Conservation (phyloP, 2,888 invertebrate genomes). For the Leptinotarsa rubiginosa region DNA sequence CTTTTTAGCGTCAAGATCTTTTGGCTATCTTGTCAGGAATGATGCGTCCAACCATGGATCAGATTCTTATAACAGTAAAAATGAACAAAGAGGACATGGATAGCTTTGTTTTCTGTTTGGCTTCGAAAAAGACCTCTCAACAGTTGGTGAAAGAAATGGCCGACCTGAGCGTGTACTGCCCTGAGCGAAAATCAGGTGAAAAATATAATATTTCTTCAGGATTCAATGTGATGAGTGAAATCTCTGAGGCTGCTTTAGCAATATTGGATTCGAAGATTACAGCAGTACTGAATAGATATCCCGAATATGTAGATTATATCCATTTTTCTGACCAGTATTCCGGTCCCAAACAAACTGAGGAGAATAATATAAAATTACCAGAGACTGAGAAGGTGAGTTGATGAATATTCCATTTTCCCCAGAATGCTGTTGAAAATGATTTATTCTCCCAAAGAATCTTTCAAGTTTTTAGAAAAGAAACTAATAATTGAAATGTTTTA, state of each 20-base stretch:
- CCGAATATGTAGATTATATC: constrained; percentile 90
- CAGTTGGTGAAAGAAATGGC: constrained; percentile 92
- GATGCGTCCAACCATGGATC: constrained; percentile 88
- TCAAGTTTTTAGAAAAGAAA: no score
- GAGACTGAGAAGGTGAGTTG: constrained; percentile 60
- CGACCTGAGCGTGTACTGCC: constrained; percentile 74
- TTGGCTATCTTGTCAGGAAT: constrained; percentile 87
- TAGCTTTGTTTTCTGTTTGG: constrained; percentile 91
- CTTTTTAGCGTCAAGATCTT: constrained; percentile 86
- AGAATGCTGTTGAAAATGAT: no score
- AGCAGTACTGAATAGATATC: constrained; percentile 83
- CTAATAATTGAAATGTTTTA: no score
- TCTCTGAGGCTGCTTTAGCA: constrained; percentile 86
- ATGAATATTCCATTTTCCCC: no score
- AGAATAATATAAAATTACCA: constrained; percentile 59
- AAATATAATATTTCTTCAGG: constrained; percentile 67
- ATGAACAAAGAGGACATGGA: constrained; percentile 94
- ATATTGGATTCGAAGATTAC: constrained; percentile 86
- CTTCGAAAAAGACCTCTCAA: constrained; percentile 87
- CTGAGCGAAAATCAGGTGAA: constrained; percentile 62
- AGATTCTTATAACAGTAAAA: constrained; percentile 86
- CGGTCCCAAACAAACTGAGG: constrained; percentile 88
- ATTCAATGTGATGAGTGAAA: constrained; percentile 84
- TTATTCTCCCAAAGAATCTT: no score
- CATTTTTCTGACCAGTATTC: constrained; percentile 97